phyloP scores from a whole-genome alignment of 2,888 invertebrate genomes.

The Tanypteryx hageni region DNA sequence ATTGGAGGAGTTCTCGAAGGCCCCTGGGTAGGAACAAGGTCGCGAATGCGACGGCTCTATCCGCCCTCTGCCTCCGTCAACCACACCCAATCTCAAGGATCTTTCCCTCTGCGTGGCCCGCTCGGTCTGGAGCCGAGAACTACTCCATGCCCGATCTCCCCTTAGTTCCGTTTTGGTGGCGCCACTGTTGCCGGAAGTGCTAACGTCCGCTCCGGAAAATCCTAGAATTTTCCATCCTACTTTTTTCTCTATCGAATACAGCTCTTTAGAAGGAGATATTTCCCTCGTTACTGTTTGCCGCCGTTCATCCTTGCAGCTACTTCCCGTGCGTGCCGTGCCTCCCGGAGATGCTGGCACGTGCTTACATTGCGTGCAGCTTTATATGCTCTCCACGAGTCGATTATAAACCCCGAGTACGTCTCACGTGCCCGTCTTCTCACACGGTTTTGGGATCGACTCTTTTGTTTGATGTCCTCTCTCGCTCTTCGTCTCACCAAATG shows the following conservation, averaged over 20 bases:
- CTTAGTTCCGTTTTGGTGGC: slow-evolving; percentile 6
- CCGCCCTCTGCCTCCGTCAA: not conserved
- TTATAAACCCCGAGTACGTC: too few relatives aligned
- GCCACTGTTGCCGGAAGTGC: slow-evolving; percentile 15
- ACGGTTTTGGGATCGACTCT: not conserved
- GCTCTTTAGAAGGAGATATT: not conserved
- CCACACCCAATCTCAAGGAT: slow-evolving; percentile 29
- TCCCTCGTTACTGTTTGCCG: not conserved
- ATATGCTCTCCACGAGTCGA: too few relatives aligned
- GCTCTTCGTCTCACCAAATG: not conserved
- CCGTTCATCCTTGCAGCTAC: not conserved
- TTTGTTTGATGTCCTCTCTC: not conserved
- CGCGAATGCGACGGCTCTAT: too few relatives aligned
- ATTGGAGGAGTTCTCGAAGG: too few relatives aligned
- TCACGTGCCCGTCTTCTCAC: not conserved
- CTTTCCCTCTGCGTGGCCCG: not conserved
- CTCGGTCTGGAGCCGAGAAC: not conserved
- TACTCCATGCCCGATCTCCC: not conserved
- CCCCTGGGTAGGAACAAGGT: too few relatives aligned
- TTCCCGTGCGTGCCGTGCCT: not conserved
- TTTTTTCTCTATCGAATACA: too few relatives aligned
- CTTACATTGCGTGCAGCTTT: too few relatives aligned
- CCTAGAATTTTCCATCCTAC: not conserved
- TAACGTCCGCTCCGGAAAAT: not conserved
- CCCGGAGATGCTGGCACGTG: not conserved